Evolutionary conservation across 1,140 invertebrate genomes (phyloP).

Genomic region (Aphis craccivora): DNA sequence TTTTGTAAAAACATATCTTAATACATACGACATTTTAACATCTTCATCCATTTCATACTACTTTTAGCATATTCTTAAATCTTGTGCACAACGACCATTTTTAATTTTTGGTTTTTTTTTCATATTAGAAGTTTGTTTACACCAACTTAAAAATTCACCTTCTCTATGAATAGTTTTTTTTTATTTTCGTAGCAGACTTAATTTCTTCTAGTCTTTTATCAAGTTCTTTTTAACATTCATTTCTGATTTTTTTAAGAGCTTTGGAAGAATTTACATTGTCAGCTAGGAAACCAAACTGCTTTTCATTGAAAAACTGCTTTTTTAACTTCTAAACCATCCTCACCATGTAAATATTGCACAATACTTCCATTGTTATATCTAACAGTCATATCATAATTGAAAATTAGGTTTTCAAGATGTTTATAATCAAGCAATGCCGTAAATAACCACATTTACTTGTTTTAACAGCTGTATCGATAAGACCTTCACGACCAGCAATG

Average conservation of each 20-base stretch:
- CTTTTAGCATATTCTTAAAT: slow-evolving; percentile 70
- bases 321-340: slow-evolving; percentile 95
- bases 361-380: slow-evolving; percentile 92
- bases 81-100: slow-evolving; percentile 64
- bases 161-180: slow-evolving; percentile 29
- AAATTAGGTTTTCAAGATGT: slow-evolving; percentile 92
- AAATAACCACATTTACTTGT: slow-evolving; percentile 98
- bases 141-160: slow-evolving; percentile 61
- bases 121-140: slow-evolving; percentile 56
- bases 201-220: slow-evolving; percentile 72
- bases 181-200: slow-evolving; percentile 63
- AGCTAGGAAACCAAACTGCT: slow-evolving; percentile 82
- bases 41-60: slow-evolving; percentile 71
- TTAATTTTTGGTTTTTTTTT: slow-evolving; percentile 62
- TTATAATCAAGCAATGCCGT: slow-evolving; percentile 97
- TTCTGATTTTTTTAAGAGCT: slow-evolving; percentile 61
- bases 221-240: slow-evolving; percentile 64
- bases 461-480: slow-evolving; percentile 86
- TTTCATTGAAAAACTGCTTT: slow-evolving; percentile 80
- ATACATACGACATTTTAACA: slow-evolving; percentile 66
- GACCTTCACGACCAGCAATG: slow-evolving; percentile 97
- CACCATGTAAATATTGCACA: slow-evolving; percentile 97
- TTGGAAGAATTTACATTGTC: slow-evolving; percentile 76
- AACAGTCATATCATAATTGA: slow-evolving; percentile 94
- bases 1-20: background rate